Conservation (phyloP, 1,140 invertebrate genomes). For the Drosophila tani region DNA sequence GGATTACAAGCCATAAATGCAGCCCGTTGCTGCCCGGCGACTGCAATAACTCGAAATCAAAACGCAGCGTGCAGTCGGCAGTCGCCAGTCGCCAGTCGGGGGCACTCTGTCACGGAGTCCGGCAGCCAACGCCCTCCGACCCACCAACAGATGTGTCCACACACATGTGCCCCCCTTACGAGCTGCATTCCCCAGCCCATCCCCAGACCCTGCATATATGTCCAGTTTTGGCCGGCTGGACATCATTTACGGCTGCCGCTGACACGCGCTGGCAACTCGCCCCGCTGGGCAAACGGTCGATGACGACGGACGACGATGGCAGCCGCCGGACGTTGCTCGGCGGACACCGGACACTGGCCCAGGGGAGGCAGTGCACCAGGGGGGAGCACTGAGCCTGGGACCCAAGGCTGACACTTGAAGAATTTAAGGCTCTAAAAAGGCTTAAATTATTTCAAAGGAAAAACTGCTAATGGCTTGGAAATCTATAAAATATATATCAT, state of each 20-base stretch:
- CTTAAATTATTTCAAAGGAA: neutral
- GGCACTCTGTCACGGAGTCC: conserved; percentile 69
- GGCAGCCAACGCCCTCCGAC: conserved; percentile 51
- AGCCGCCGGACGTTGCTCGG: conserved; percentile 34
- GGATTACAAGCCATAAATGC: conserved; percentile 74
- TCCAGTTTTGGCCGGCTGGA: conserved; percentile 49
- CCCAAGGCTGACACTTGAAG: conserved; percentile 19
- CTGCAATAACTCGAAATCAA: conserved; percentile 79
- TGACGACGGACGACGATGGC: conserved; percentile 31
- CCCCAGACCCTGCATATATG: neutral
- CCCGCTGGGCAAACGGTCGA: conserved; percentile 58
- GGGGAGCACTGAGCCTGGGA: too few relatives aligned
- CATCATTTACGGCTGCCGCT: conserved; percentile 78
- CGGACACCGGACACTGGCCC: conserved; percentile 30
- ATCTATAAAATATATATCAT: neutral
- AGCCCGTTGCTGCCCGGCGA: conserved; percentile 22
- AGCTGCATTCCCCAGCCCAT: neutral
- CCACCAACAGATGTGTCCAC: conserved; percentile 45
- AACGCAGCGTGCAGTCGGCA: conserved; percentile 64
- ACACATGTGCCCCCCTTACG: conserved; percentile 9
- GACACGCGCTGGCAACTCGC: conserved; percentile 69
- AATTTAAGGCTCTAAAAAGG: neutral
- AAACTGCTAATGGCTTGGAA: too few relatives aligned
- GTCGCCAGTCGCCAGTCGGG: conserved; percentile 1
- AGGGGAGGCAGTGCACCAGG: neutral